Conservation (phyloP, 2,113 vertebrate genomes). For the Pogonocichla stellata region DNA sequence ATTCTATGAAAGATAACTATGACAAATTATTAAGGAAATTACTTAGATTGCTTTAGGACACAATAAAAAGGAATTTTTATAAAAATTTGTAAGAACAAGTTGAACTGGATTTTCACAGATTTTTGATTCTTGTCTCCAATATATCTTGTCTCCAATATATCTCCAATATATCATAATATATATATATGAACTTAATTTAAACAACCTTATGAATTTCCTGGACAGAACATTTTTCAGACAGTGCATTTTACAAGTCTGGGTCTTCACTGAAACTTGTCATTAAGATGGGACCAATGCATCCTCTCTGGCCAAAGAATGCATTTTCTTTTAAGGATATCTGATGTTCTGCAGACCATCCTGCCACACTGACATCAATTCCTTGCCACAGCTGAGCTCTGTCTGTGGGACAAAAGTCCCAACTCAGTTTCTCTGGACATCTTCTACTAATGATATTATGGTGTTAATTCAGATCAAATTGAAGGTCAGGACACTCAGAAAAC, state of each 20-base stretch:
- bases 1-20: neutral
- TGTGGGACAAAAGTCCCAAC: neutral
- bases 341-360: neutral
- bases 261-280: neutral
- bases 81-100: neutral
- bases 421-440: neutral
- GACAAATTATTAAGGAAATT: neutral
- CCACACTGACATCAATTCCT: neutral
- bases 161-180: too few species aligned
- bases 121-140: neutral
- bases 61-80: rapidly evolving
- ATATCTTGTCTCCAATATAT: neutral
- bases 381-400: neutral
- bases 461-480: neutral
- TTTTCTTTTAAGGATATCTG: neutral
- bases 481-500: neutral
- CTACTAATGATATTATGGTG: neutral
- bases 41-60: neutral
- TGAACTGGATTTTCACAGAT: neutral
- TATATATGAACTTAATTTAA: neutral
- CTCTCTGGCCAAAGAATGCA: neutral
- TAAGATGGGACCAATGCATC: neutral
- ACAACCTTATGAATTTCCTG: neutral
- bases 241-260: neutral
- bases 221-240: neutral